Percentiles rank a stretch among this genome's conserved stretches.
phyloP scores from a whole-genome alignment of 2,113 vertebrate species.

The Ranitomeya imitator region DNA sequence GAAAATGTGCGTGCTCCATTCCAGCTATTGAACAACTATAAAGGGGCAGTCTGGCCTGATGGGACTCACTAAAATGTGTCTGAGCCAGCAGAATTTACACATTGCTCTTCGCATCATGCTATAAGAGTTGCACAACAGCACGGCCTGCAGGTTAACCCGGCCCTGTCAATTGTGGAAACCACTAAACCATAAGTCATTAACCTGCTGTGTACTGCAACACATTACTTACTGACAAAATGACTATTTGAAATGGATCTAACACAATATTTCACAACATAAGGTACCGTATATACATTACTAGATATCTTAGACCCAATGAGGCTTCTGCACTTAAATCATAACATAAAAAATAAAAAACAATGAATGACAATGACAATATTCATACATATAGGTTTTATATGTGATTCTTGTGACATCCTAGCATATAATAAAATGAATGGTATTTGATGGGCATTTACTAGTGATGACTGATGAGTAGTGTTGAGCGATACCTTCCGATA shows the following conservation, averaged over 20 bases:
- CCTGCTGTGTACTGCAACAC: neutral
- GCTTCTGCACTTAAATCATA: neutral
- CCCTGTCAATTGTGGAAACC: slow-evolving; percentile 2
- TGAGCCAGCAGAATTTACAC: slow-evolving; percentile 56
- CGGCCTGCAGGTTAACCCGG: slow-evolving; percentile 25
- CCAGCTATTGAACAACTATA: slow-evolving; percentile 53
- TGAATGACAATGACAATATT: neutral
- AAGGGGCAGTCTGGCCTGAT: slow-evolving; percentile 50
- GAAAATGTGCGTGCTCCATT: slow-evolving; percentile 43
- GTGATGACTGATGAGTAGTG: too few species aligned
- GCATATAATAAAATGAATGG: neutral
- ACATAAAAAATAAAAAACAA: neutral
- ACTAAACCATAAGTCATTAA: neutral
- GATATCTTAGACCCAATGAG: too few species aligned
- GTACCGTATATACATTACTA: too few species aligned
- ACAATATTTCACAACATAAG: too few species aligned
- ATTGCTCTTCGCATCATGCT: slow-evolving; percentile 7
- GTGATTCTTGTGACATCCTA: neutral
- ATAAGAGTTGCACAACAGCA: slow-evolving; percentile 40
- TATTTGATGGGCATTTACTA: neutral
- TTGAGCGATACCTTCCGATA: too few species aligned
- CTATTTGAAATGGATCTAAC: neutral
- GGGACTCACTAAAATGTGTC: slow-evolving; percentile 52
- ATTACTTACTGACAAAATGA: neutral
- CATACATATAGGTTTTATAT: neutral